These are phyloP conservation scores for Phyllostomus hastatus DNA, from an alignment of 2,113 vertebrate genomes.

Conservation along the genomic window DNA sequence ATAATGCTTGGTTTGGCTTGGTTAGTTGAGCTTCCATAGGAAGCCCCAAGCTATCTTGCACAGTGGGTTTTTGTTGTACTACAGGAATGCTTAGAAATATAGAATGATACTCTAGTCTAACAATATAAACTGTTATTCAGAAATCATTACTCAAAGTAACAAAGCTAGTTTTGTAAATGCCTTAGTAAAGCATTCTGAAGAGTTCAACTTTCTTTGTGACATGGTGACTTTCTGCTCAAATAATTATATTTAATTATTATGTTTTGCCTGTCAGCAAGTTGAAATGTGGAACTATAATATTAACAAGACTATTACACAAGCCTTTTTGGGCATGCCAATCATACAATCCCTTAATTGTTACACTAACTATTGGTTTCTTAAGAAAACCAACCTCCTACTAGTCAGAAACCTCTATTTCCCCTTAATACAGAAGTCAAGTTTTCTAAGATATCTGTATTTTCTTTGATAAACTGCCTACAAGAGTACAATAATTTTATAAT, in stretches of 20 bases:
- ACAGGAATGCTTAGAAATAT: background rate
- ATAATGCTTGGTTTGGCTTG: background rate
- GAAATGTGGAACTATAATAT: constrained; percentile 42
- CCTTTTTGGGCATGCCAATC: background rate
- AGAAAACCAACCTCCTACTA: background rate
- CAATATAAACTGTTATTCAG: background rate
- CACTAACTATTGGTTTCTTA: constrained; percentile 34
- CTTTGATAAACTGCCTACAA: constrained; percentile 38
- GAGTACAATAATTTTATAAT: constrained; percentile 49
- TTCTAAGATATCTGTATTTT: constrained; percentile 41
- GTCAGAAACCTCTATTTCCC: background rate
- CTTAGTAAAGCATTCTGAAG: constrained; percentile 15
- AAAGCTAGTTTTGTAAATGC: constrained; percentile 49
- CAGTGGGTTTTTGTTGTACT: background rate
- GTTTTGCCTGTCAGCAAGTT: constrained; percentile 39
- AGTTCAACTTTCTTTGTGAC: constrained; percentile 15
- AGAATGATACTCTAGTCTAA: background rate
- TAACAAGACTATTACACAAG: constrained; percentile 21
- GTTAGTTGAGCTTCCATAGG: background rate
- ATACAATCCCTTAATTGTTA: background rate
- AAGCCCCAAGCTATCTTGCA: background rate
- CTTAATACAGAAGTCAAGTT: background rate
- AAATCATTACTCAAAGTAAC: constrained; percentile 28
- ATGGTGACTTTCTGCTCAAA: background rate
- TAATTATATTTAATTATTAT: constrained; percentile 64